A percentile compares a stretch with the other conserved stretches of the same genome.
phyloP scores from a whole-genome alignment of 2,888 invertebrate species.

The Trichacis sp. region DNA sequence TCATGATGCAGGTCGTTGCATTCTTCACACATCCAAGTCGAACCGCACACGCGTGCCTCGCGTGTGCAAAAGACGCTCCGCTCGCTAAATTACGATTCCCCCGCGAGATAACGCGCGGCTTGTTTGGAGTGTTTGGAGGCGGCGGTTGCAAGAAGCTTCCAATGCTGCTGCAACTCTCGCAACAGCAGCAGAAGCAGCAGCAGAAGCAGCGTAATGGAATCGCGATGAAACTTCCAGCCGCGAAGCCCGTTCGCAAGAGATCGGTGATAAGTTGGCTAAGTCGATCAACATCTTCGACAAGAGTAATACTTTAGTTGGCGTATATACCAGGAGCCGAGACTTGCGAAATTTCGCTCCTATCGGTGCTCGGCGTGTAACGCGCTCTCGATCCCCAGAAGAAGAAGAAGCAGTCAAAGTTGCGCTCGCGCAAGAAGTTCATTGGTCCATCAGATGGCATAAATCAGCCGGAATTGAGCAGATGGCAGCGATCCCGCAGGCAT shows the following conservation, averaged over 20 bases:
- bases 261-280: slow-evolving; percentile 43
- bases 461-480: not conserved
- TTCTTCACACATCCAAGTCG: slow-evolving; percentile 26
- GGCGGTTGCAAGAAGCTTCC: slow-evolving; percentile 42
- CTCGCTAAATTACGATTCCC: slow-evolving; percentile 47
- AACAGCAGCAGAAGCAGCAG: too few species aligned
- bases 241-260: slow-evolving; percentile 24
- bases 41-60: slow-evolving; percentile 42
- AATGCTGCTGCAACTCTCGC: slow-evolving; percentile 21
- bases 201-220: slow-evolving; percentile 49
- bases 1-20: slow-evolving; percentile 15
- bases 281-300: slow-evolving; percentile 24
- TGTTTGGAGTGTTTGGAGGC: slow-evolving; percentile 32
- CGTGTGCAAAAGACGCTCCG: slow-evolving; percentile 36
- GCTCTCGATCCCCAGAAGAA: too few species aligned
- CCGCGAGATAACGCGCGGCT: slow-evolving; percentile 42
- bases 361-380: not conserved
- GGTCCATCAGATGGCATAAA: not conserved
- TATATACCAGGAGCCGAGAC: not conserved
- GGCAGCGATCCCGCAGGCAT: not conserved
- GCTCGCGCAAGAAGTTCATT: not conserved
- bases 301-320: slow-evolving; percentile 10
- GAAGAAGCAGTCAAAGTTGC: too few species aligned
- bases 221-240: slow-evolving; percentile 43
- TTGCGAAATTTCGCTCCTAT: not conserved